Evolutionary conservation across 2,888 invertebrate genomes (phyloP).

Genomic region (Parasteatoda lunata): DNA sequence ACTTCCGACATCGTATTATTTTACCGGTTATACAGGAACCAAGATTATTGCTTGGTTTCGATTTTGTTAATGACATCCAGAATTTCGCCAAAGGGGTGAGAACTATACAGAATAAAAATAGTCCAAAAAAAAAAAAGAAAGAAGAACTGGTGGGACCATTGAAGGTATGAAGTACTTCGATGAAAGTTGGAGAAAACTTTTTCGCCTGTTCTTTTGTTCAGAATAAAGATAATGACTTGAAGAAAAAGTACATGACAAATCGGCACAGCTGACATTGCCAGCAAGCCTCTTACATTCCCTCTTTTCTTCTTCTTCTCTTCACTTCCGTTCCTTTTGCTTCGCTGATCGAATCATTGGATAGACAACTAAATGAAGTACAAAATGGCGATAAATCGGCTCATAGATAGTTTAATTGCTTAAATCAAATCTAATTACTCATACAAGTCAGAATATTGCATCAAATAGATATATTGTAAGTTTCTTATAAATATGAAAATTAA

Average conservation of each 20-base stretch:
- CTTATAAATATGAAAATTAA: no score
- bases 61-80: no score
- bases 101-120: no score
- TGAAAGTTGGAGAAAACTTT: constrained; percentile 1
- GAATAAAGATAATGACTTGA: constrained; percentile 33
- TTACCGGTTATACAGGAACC: no score
- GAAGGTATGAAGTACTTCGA: constrained; percentile 13
- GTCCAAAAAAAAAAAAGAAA: no score
- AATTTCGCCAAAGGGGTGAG: no score
- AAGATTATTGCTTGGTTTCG: no score
- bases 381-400: constrained; percentile 6
- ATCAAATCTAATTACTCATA: no score
- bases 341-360: constrained; percentile 23
- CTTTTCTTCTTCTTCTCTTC: neutral
- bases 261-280: constrained; percentile 42
- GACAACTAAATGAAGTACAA: constrained; percentile 24
- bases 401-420: no score
- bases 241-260: constrained; percentile 33
- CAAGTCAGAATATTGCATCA: no score
- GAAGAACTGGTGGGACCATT: neutral
- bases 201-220: constrained; percentile 2
- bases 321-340: neutral
- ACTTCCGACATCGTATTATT: no score
- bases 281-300: neutral
- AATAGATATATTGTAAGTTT: no score